Evolutionary conservation across 2,113 vertebrate species (phyloP), one percentile per base, ranked within the genome.

Genomic region (Bostrychus sinensis): DNA sequence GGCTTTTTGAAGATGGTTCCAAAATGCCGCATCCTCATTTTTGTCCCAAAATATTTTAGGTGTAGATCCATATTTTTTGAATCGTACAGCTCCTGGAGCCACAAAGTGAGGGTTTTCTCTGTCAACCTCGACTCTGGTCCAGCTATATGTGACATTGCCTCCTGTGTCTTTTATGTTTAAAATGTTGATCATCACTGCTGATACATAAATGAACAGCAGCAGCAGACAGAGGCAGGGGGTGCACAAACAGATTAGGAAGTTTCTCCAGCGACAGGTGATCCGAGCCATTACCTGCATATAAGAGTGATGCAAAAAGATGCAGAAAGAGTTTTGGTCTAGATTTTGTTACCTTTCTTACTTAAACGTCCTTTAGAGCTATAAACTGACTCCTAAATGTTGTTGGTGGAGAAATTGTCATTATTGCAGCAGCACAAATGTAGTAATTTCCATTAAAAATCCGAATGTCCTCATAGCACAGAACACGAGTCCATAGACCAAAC

Each of bases 1-100:
- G 2, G 5, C 3, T 22, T 66, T 30, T 69, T 91, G 91, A 14
- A 91, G 77, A 3, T 16, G 34, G 72, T 92, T 92, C 92, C 92
- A 92, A 16, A 88, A 32, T 12, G 71, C 78, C 1, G 8, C 25
- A 0, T 63, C 34, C 1, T 20, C 12, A 0, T 74, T 17, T 10
- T 53, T 50, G 1, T 70, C 1, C 92, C 91, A 92, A 70, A 91
- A 93, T 9, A 66, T 23, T 23, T 55, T 38, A 3, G 87, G 83
- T 1, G 69, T 3, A 0, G 70, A 16, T 6, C 25, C 51, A 1
- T 53, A 36, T 11, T 0, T 23, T 0, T 16, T 43, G 0, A 32
- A 68, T 0, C 1, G 48, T 1, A 34, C 45, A 9, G 1, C 5
- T 34, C 82, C 86, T 0, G 16, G 0, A 13, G 90, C 85, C 3